Percentiles rank a stretch among this genome's conserved stretches.
phyloP scores from a whole-genome alignment of 53 echinoderm and acorn worm genomes.

The Actinopyga echinites region DNA sequence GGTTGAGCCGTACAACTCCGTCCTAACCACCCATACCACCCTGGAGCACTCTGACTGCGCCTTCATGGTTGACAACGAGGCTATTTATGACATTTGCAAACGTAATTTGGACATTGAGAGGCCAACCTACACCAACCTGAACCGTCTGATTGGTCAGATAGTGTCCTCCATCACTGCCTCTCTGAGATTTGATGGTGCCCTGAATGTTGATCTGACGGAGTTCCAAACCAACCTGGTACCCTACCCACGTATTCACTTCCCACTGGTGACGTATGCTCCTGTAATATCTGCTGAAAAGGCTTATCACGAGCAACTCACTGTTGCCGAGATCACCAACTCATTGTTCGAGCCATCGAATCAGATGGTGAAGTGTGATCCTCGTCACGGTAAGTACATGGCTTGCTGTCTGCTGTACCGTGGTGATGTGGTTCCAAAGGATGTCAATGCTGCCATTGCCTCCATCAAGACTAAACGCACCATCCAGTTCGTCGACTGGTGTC shows the following conservation, averaged over 20 bases:
- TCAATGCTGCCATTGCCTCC: slow-evolving; percentile 86
- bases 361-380: slow-evolving; percentile 97
- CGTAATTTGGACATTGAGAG: slow-evolving; percentile 62
- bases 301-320: no score
- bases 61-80: no score
- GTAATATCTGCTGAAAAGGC: no score
- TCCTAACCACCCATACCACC: neutral
- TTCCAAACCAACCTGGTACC: slow-evolving; percentile 81
- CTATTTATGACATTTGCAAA: no score
- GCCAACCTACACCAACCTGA: slow-evolving; percentile 62
- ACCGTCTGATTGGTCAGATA: slow-evolving; percentile 58
- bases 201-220: slow-evolving; percentile 68
- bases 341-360: no score
- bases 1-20: slow-evolving; percentile 22
- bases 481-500: slow-evolving; percentile 99
- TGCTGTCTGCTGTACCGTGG: slow-evolving; percentile 92
- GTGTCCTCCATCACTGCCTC: slow-evolving; percentile 71
- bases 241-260: no score
- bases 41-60: no score
- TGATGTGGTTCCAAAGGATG: slow-evolving; percentile 94
- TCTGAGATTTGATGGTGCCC: slow-evolving; percentile 66
- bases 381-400: slow-evolving; percentile 95
- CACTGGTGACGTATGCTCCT: no score
- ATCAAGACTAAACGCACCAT: slow-evolving; percentile 98
- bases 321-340: no score